Evolutionary conservation across 1,140 invertebrate genomes (phyloP).

Genomic region (Cyclina sinensis): DNA sequence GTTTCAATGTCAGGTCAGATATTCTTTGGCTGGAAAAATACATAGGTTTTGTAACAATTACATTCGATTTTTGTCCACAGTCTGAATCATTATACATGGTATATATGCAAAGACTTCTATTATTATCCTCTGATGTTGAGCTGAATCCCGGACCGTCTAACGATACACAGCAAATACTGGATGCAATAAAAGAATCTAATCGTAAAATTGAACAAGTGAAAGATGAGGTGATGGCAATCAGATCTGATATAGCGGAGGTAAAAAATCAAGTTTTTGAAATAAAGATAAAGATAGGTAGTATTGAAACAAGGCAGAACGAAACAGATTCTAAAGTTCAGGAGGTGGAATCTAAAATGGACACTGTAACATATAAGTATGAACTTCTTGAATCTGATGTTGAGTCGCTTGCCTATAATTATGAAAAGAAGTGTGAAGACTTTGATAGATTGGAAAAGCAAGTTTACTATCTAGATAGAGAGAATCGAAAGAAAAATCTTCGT

Average conservation of each 20-base stretch:
- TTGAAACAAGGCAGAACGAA: background rate
- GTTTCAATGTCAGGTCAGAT: too few relatives aligned
- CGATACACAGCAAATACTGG: too few relatives aligned
- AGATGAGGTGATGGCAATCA: background rate
- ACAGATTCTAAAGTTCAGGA: background rate
- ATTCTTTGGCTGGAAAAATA: too few relatives aligned
- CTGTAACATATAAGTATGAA: background rate
- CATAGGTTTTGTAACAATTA: too few relatives aligned
- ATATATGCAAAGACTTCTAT: too few relatives aligned
- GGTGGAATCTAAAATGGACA: background rate
- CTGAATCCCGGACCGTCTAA: too few relatives aligned
- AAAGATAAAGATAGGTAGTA: too few relatives aligned
- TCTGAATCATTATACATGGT: too few relatives aligned
- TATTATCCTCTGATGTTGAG: too few relatives aligned
- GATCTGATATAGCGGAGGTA: background rate
- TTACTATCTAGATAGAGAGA: background rate
- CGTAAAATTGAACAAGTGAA: background rate
- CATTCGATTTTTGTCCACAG: too few relatives aligned
- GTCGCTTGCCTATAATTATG: background rate
- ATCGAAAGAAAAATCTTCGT: background rate
- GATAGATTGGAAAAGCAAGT: background rate
- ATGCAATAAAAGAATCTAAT: background rate
- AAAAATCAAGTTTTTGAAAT: background rate
- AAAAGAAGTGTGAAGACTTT: conserved; percentile 4
- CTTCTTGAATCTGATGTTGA: background rate